Percentiles rank a stretch among this genome's conserved stretches.
Conservation (phyloP, 2,888 invertebrate genomes). For the Bombylius major region DNA sequence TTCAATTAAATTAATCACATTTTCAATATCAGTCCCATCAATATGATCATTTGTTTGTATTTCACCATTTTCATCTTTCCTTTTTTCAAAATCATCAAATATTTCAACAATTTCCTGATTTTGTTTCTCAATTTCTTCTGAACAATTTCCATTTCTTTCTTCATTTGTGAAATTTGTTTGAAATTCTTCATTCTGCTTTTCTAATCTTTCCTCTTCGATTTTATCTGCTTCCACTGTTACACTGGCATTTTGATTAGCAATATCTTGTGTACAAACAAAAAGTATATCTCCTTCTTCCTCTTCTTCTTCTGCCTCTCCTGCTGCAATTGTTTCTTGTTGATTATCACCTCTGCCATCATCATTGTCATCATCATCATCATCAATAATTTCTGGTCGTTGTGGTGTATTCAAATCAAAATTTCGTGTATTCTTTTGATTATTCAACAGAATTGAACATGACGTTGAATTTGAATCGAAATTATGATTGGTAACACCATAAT, state of each 20-base stretch:
- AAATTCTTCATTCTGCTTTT: neutral
- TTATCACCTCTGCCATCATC: neutral
- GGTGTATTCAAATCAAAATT: slow-evolving; percentile 22
- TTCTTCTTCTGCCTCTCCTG: neutral
- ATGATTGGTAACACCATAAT: too few relatives aligned
- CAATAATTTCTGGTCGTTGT: slow-evolving; percentile 16
- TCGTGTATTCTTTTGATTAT: neutral
- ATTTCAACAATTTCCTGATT: slow-evolving; percentile 14
- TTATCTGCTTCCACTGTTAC: neutral
- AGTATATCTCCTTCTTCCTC: slow-evolving; percentile 11
- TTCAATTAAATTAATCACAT: slow-evolving; percentile 31
- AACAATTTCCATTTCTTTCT: slow-evolving; percentile 8
- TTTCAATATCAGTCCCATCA: slow-evolving; percentile 31
- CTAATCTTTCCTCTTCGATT: neutral
- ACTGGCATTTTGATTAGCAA: slow-evolving; percentile 10
- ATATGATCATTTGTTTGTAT: slow-evolving; percentile 14
- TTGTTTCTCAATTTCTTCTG: slow-evolving; percentile 6
- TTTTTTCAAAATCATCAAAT: slow-evolving; percentile 1
- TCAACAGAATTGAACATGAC: neutral
- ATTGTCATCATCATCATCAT: slow-evolving; percentile 4
- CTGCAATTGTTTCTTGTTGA: too few relatives aligned
- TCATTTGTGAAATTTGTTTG: neutral
- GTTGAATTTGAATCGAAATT: neutral
- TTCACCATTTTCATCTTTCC: slow-evolving; percentile 1
- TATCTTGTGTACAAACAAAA: slow-evolving; percentile 18